phyloP scores from a whole-genome alignment of 2,113 vertebrate species.

The Tretioscincus oriximinensis region DNA sequence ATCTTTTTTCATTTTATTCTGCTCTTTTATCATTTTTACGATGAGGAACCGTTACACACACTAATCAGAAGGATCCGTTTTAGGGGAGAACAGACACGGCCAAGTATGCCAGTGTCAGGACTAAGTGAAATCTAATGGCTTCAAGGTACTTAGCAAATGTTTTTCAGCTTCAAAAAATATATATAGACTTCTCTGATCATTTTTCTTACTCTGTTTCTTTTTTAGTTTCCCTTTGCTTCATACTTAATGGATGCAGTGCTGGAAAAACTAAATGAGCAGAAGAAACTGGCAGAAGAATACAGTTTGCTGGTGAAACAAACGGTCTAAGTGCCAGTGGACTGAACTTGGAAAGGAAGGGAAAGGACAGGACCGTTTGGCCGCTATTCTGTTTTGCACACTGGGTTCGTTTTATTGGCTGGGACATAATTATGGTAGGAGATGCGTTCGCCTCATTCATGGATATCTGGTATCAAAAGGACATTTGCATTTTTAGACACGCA shows the following conservation, averaged over 20 bases:
- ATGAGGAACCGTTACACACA: constrained; percentile 67
- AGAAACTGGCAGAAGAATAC: constrained; percentile 87
- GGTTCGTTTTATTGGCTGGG: background rate
- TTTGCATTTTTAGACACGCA: background rate
- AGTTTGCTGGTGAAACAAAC: constrained; percentile 76
- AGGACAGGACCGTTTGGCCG: no score
- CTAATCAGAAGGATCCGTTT: constrained; percentile 66
- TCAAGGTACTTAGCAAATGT: constrained; percentile 57
- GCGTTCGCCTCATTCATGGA: background rate
- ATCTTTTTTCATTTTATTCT: constrained; percentile 80
- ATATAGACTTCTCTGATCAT: constrained; percentile 51
- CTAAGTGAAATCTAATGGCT: constrained; percentile 65
- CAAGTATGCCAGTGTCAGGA: constrained; percentile 51
- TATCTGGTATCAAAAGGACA: background rate
- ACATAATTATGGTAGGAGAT: background rate
- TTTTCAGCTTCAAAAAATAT: constrained; percentile 57
- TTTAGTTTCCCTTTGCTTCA: constrained; percentile 87
- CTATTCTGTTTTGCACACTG: no score
- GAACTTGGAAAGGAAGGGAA: constrained; percentile 16
- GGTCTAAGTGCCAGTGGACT: constrained; percentile 52
- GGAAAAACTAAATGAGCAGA: constrained; percentile 91
- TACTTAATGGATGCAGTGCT: constrained; percentile 84
- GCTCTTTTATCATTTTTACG: constrained; percentile 78
- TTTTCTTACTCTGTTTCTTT: constrained; percentile 74
- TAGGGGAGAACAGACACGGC: constrained; percentile 58